Evolutionary conservation across 2,797 vertebrate species (phyloP).

Genomic region (Arrhamphus sclerolepis): DNA sequence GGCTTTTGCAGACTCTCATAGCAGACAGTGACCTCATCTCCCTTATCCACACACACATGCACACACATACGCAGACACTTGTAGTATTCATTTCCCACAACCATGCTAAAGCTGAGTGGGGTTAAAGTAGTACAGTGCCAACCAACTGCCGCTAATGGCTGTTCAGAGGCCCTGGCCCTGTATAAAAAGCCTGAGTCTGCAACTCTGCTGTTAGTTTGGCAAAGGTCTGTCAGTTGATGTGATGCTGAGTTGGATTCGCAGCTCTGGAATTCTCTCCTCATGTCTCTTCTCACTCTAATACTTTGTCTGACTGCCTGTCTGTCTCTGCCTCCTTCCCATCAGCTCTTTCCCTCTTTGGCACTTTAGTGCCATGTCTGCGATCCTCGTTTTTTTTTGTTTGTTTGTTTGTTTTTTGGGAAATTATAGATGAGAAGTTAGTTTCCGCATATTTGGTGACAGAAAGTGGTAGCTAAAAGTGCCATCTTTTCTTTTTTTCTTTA

Average conservation of each 20-base stretch:
- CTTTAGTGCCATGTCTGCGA: constrained; percentile 21
- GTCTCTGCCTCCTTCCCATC: constrained; percentile 59
- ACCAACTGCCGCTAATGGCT: constrained; percentile 64
- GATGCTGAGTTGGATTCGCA: constrained; percentile 64
- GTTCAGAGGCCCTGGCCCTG: constrained; percentile 59
- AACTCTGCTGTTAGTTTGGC: constrained; percentile 72
- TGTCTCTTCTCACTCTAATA: constrained; percentile 61
- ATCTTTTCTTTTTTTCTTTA: too few species aligned
- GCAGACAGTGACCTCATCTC: constrained; percentile 44
- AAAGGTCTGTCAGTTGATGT: constrained; percentile 66
- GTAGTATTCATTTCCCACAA: constrained; percentile 50
- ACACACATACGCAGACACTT: constrained; percentile 18
- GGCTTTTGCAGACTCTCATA: constrained; percentile 48
- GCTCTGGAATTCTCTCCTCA: constrained; percentile 62
- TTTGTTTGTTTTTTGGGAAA: neutral
- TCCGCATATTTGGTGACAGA: neutral
- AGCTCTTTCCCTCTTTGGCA: constrained; percentile 38
- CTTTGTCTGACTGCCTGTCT: constrained; percentile 56
- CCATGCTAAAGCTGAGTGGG: constrained; percentile 52
- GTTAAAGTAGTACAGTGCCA: constrained; percentile 50
- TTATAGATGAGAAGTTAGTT: neutral
- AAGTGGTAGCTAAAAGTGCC: too few species aligned
- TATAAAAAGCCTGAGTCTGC: constrained; percentile 70
- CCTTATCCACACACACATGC: constrained; percentile 27
- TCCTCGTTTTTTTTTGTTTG: constrained; percentile 5